Percentiles rank a stretch among this genome's conserved stretches.
phyloP scores from a whole-genome alignment of 2,888 invertebrate genomes.

The Leptinotarsa rubiginosa region DNA sequence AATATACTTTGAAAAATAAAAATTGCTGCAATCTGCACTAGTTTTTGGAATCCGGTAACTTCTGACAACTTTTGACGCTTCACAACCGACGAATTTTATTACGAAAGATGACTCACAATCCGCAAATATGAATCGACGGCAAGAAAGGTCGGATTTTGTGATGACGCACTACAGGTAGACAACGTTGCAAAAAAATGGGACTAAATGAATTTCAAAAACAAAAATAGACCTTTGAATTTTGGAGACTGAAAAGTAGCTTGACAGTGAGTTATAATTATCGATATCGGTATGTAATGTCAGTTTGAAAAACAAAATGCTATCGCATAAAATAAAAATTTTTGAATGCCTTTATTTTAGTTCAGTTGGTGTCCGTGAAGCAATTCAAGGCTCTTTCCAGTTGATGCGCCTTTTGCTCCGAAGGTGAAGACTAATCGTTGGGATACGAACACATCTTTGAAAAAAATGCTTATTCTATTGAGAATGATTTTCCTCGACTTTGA shows the following conservation, averaged over 20 bases:
- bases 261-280: conserved; percentile 17
- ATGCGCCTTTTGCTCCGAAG: too few relatives aligned
- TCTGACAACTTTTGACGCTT: conserved; percentile 31
- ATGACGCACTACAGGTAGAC: conserved; percentile 40
- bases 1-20: conserved; percentile 77
- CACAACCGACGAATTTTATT: conserved; percentile 31
- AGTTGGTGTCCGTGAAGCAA: background rate
- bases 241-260: conserved; percentile 30
- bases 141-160: conserved; percentile 30
- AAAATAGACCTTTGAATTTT: conserved; percentile 26
- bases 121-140: conserved; percentile 26
- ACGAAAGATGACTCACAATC: conserved; percentile 4
- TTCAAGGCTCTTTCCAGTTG: too few relatives aligned
- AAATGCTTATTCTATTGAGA: too few relatives aligned
- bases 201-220: conserved; percentile 34
- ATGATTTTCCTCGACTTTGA: too few relatives aligned
- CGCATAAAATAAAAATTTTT: background rate
- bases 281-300: conserved; percentile 12
- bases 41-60: conserved; percentile 37
- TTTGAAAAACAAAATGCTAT: conserved; percentile 28
- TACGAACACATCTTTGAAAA: too few relatives aligned
- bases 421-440: too few relatives aligned
- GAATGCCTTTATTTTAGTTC: background rate
- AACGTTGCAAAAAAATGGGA: conserved; percentile 39
- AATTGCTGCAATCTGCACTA: conserved; percentile 68